Evolutionary conservation across 2,113 vertebrate species (phyloP).

Genomic region (Dicentrarchus labrax): DNA sequence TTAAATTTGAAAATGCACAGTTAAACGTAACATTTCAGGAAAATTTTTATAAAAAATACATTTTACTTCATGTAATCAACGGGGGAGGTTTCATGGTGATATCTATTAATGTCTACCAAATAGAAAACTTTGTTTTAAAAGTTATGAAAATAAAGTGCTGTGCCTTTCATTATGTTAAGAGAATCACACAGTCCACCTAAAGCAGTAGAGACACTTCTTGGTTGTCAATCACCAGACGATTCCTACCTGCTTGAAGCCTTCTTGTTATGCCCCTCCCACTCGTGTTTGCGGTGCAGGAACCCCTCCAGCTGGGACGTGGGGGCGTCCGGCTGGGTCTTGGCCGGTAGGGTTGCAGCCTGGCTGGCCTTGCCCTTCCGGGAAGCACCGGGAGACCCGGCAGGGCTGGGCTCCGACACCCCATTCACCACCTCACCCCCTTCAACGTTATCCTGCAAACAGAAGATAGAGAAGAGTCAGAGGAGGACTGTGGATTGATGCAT

Average conservation of each 20-base stretch:
- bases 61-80: too few species aligned
- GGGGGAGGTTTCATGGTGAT: too few species aligned
- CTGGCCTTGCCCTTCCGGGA: slow-evolving; percentile 90
- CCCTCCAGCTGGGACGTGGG: slow-evolving; percentile 92
- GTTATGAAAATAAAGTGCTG: too few species aligned
- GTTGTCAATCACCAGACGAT: not conserved
- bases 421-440: slow-evolving; percentile 92
- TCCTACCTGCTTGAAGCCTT: slow-evolving; percentile 96
- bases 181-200: not conserved
- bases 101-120: too few species aligned
- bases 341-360: slow-evolving; percentile 93
- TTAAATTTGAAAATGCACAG: too few species aligned
- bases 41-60: too few species aligned
- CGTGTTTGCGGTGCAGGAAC: slow-evolving; percentile 96
- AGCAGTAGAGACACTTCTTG: too few species aligned
- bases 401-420: slow-evolving; percentile 93
- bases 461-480: slow-evolving; percentile 10
- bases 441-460: slow-evolving; percentile 84
- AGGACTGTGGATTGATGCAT: not conserved
- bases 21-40: too few species aligned
- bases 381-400: slow-evolving; percentile 89
- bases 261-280: slow-evolving; percentile 98
- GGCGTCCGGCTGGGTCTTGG: slow-evolving; percentile 90
- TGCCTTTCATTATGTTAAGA: too few species aligned
- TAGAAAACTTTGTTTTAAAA: too few species aligned